Percentiles rank a stretch among this genome's conserved stretches.
Conservation (phyloP, 1,140 invertebrate genomes). For the Drosophila dunni region DNA sequence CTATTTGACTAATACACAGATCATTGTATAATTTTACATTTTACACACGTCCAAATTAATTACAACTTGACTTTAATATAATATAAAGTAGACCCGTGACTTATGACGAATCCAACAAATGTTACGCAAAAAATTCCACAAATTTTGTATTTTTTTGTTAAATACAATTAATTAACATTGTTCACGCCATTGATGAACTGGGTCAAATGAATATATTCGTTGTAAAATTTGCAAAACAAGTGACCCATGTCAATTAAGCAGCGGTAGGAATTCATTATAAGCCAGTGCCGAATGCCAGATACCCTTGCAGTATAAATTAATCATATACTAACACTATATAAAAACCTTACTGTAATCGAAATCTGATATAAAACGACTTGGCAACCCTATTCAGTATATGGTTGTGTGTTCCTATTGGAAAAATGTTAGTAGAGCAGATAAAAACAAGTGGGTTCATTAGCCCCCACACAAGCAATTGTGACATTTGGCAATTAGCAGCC, state of each 20-base stretch:
- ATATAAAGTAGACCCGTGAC: not conserved
- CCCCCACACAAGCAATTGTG: constrained; percentile 1
- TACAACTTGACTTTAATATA: not conserved
- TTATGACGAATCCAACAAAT: constrained; percentile 13
- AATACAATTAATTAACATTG: constrained; percentile 77
- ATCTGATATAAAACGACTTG: constrained; percentile 1
- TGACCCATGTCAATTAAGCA: constrained; percentile 53
- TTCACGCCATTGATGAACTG: constrained; percentile 72
- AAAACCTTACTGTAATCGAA: not conserved
- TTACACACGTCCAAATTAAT: too few species aligned
- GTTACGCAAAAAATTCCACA: constrained; percentile 27
- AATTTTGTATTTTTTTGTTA: constrained; percentile 17
- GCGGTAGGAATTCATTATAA: not conserved
- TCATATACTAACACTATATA: not conserved
- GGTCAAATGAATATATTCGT: constrained; percentile 52
- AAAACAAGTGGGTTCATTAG: constrained; percentile 36
- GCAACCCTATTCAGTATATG: not conserved
- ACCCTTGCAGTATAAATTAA: constrained; percentile 1
- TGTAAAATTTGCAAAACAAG: constrained; percentile 48
- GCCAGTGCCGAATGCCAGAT: not conserved
- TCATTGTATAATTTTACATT: too few species aligned
- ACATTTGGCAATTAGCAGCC: constrained; percentile 41
- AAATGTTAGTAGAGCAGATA: constrained; percentile 22
- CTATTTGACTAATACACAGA: not conserved
- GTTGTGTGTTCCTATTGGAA: not conserved